Evolutionary conservation across 2,888 invertebrate genomes (phyloP).

Genomic region (Drosophila histrio): DNA sequence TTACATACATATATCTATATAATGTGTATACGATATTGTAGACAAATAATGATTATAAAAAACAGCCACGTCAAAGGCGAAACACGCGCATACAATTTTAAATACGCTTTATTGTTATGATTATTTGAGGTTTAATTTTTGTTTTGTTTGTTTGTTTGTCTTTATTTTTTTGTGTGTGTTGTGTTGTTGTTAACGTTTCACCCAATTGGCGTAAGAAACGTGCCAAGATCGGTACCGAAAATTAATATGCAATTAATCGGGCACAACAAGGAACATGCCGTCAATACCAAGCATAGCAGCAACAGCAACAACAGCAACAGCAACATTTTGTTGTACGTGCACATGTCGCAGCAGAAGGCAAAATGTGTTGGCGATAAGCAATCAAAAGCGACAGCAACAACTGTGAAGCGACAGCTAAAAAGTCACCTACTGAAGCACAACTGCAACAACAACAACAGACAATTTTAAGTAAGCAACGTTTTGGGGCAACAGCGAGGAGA

Average conservation of each 20-base stretch:
- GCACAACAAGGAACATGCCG: slow-evolving; percentile 71
- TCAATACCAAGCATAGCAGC: slow-evolving; percentile 67
- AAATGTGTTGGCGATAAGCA: slow-evolving; percentile 63
- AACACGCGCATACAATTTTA: slow-evolving; percentile 74
- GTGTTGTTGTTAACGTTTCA: slow-evolving; percentile 49
- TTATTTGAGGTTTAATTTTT: slow-evolving; percentile 46
- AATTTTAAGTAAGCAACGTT: slow-evolving; percentile 39
- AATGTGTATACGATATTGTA: neutral
- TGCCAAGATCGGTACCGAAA: slow-evolving; percentile 73
- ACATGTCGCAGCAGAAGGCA: slow-evolving; percentile 60
- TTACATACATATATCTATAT: neutral
- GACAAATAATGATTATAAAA: slow-evolving; percentile 41
- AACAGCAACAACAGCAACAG: slow-evolving; percentile 13
- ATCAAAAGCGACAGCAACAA: slow-evolving; percentile 66
- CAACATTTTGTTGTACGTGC: slow-evolving; percentile 71
- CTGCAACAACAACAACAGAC: slow-evolving; percentile 30
- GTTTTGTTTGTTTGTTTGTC: slow-evolving; percentile 1
- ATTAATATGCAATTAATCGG: slow-evolving; percentile 82
- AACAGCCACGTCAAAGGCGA: slow-evolving; percentile 41
- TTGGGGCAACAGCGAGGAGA: slow-evolving; percentile 21
- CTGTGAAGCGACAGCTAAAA: slow-evolving; percentile 60
- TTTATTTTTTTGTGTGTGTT: neutral
- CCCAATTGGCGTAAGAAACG: slow-evolving; percentile 74
- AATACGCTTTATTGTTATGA: slow-evolving; percentile 64
- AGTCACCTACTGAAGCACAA: slow-evolving; percentile 72